A percentile compares a stretch with the other conserved stretches of the same genome.
Evolutionary conservation across 2,113 vertebrate species (phyloP).

Genomic region (Ochotona curzoniae): DNA sequence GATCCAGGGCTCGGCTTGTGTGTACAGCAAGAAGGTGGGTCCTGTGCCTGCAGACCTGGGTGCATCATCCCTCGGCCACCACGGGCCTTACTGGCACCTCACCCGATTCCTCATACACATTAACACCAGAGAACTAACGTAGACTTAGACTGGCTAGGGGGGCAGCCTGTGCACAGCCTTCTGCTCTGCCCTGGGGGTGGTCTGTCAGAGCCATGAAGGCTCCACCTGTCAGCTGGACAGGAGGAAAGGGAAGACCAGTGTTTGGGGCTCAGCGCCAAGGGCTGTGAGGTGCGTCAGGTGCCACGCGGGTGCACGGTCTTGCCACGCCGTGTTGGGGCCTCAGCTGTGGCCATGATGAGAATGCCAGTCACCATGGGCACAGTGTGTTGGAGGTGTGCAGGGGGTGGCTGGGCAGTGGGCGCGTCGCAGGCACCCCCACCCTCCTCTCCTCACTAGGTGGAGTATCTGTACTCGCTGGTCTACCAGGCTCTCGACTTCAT

Average conservation of each 20-base stretch:
- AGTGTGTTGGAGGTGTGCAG: not conserved
- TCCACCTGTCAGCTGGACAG: not conserved
- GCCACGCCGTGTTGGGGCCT: not conserved
- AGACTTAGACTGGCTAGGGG: not conserved
- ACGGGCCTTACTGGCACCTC: not conserved
- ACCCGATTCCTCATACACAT: not conserved
- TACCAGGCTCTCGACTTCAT: slow-evolving; percentile 94
- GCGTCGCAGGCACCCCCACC: no score
- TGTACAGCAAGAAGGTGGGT: slow-evolving; percentile 96
- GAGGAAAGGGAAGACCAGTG: no score
- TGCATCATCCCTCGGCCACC: not conserved
- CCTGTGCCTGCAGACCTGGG: not conserved
- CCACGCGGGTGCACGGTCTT: fast-evolving
- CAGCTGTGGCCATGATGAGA: not conserved
- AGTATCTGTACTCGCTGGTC: slow-evolving; percentile 94
- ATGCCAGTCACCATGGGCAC: not conserved
- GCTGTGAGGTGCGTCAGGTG: no score
- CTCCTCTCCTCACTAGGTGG: slow-evolving; percentile 88
- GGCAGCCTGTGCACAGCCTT: not conserved
- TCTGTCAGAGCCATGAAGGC: not conserved
- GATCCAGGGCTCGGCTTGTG: slow-evolving; percentile 94
- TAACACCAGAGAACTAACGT: not conserved
- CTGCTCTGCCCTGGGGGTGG: no score
- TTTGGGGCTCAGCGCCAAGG: not conserved
- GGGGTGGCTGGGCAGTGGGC: not conserved